A percentile compares a stretch with the other conserved stretches of the same genome.
Evolutionary conservation across 2,888 invertebrate species (phyloP).

Genomic region (Trimorus sp.): DNA sequence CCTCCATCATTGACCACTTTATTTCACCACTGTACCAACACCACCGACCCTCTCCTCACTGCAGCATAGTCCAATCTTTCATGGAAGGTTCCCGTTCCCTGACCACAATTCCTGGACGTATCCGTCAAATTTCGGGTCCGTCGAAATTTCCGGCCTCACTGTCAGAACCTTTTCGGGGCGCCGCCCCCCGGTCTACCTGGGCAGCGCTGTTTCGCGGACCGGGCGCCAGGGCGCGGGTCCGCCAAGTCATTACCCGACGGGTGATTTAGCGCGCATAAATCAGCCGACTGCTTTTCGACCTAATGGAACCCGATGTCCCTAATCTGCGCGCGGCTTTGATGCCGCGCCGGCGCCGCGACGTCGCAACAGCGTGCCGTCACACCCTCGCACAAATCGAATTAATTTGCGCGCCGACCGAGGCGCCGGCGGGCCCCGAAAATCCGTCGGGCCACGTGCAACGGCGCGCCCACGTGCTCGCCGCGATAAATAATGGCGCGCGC

Average conservation of each 20-base stretch:
- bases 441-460: not conserved
- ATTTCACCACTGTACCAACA: too few relatives aligned
- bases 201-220: conserved; percentile 17
- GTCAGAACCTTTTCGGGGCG: too few relatives aligned
- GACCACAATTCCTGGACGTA: too few relatives aligned
- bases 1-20: too few relatives aligned
- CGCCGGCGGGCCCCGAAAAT: conserved; percentile 74
- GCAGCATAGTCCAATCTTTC: too few relatives aligned
- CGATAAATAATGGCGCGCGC: not conserved
- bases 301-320: conserved; percentile 37
- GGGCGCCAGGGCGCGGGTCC: conserved; percentile 5
- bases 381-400: conserved; percentile 81
- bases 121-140: too few relatives aligned
- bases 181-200: not conserved
- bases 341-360: conserved; percentile 61
- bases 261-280: conserved; percentile 59
- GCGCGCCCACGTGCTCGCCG: too few relatives aligned
- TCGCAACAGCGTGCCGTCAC: conserved; percentile 74
- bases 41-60: too few relatives aligned
- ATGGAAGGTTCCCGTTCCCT: too few relatives aligned
- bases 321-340: conserved; percentile 65
- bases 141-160: too few relatives aligned
- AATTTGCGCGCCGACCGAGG: conserved; percentile 79
- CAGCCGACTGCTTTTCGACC: conserved; percentile 52
- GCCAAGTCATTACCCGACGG: conserved; percentile 42